Evolutionary conservation across 1,140 invertebrate genomes (phyloP), one percentile per base, ranked within the genome.

Genomic region (Diachasmimorpha longicaudata): DNA sequence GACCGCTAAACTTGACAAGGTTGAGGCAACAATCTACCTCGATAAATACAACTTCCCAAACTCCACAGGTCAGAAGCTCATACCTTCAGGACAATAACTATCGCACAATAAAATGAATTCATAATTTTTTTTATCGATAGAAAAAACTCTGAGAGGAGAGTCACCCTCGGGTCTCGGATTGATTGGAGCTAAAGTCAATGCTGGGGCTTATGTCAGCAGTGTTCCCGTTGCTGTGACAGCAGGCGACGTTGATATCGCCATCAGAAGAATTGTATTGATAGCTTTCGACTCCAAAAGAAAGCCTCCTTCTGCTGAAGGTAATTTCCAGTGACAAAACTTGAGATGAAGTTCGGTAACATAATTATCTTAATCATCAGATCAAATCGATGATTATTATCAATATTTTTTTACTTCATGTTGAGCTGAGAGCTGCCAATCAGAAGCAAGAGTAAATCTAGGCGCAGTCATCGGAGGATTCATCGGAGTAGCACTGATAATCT

Each of bases 401-500:
- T 58, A 58, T 58, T 58, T 95, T n/a, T n/a, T n/a, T 52, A n/a
- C 71, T 4, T 39, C 0, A 21, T 55, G 4, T 39, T 31, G n/a
- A 79, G 79, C 37, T 19, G 16, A 75, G 3, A 68, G 25, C 1
- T 79, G 78, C 23, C 36, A 11, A 6, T 0, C 10, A 0, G 0
- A 3, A 39, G 25, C 66, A 11, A 14, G 31, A 8, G 10, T 52
- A 6, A 72, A 79, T 14, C 13, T 72, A 0, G 78, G 69, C 19
- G 78, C 55, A 4, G 72, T 80, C n/a, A 44, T 77, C 4, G 79
- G 75, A 23, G 73, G 75, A 31, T 9, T 77, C 10, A 69, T 77
- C 6, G 79, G 48, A 23, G 70, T 31, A 36, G 4, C 48, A 0
- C 13, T 70, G 19, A 39, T 72, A 58, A 63, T 63, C 63, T 42